These are phyloP conservation scores for Puntigrus tetrazona DNA, from an alignment of 2,113 vertebrate species.

Conservation along the genomic window DNA sequence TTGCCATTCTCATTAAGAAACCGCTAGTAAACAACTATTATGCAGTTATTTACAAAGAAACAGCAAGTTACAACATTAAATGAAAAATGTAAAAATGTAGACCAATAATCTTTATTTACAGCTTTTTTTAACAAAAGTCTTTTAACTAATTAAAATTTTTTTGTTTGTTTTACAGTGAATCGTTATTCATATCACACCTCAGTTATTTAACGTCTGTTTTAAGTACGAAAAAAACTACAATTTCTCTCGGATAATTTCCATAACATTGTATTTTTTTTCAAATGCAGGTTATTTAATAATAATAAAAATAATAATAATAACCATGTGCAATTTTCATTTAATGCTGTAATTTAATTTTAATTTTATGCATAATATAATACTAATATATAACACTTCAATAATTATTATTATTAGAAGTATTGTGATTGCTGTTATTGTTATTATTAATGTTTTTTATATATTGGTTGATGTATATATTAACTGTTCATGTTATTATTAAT, in stretches of 20 bases:
- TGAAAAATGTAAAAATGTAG: fast-evolving
- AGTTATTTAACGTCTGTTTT: neutral
- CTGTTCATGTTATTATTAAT: neutral
- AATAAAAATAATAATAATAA: neutral
- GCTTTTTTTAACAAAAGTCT: too few relatives aligned
- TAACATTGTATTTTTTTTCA: neutral
- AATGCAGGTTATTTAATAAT: neutral
- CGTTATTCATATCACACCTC: neutral
- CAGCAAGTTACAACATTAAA: neutral
- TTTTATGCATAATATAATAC: too few relatives aligned
- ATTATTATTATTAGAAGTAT: neutral
- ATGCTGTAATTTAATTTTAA: too few relatives aligned
- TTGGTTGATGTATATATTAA: neutral
- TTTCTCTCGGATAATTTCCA: too few relatives aligned
- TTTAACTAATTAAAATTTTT: too few relatives aligned
- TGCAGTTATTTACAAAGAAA: neutral
- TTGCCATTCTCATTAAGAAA: neutral
- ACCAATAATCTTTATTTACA: neutral
- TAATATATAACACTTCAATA: too few relatives aligned
- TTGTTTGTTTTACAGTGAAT: neutral
- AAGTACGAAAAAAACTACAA: too few relatives aligned
- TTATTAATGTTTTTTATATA: neutral
- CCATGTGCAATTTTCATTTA: too few relatives aligned
- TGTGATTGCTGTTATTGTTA: neutral
- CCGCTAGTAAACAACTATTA: neutral